Percentiles rank a stretch among this genome's conserved stretches.
Evolutionary conservation across 2,888 invertebrate genomes (phyloP).

Genomic region (Orgyia antiqua): DNA sequence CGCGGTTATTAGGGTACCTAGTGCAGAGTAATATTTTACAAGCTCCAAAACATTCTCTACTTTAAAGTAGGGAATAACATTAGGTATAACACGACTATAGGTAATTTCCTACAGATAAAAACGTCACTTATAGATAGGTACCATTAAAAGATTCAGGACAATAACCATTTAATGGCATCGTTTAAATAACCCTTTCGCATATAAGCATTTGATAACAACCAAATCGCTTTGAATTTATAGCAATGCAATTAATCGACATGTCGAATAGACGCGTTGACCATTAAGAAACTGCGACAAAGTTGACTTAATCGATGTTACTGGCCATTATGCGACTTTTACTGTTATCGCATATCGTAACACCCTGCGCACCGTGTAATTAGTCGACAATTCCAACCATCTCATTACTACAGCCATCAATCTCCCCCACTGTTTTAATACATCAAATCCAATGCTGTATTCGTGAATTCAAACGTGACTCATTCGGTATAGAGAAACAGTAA

Average conservation of each 20-base stretch:
- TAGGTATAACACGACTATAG: no score
- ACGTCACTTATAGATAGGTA: no score
- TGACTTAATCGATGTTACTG: slow-evolving; percentile 53
- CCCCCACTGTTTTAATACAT: no score
- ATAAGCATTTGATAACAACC: slow-evolving; percentile 9
- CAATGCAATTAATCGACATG: slow-evolving; percentile 43
- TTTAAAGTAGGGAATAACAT: no score
- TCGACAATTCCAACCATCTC: slow-evolving; percentile 45
- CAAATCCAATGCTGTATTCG: no score
- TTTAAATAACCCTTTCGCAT: slow-evolving; percentile 31
- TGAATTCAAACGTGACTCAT: no score
- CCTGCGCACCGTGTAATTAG: slow-evolving; percentile 62
- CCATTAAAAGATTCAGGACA: neutral
- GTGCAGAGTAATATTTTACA: no score
- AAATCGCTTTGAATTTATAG: no score
- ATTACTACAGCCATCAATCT: slow-evolving; percentile 27
- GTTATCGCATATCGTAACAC: slow-evolving; percentile 68
- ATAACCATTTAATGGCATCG: neutral
- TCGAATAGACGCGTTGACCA: slow-evolving; percentile 35
- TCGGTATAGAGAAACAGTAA: slow-evolving; percentile 18
- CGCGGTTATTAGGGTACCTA: no score
- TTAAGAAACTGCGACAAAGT: slow-evolving; percentile 59
- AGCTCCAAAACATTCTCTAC: no score
- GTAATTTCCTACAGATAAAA: no score
- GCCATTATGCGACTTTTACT: slow-evolving; percentile 69